Evolutionary conservation across 2,888 invertebrate species (phyloP), one percentile per base, ranked within the genome.

Genomic region (Pollenia labialis): DNA sequence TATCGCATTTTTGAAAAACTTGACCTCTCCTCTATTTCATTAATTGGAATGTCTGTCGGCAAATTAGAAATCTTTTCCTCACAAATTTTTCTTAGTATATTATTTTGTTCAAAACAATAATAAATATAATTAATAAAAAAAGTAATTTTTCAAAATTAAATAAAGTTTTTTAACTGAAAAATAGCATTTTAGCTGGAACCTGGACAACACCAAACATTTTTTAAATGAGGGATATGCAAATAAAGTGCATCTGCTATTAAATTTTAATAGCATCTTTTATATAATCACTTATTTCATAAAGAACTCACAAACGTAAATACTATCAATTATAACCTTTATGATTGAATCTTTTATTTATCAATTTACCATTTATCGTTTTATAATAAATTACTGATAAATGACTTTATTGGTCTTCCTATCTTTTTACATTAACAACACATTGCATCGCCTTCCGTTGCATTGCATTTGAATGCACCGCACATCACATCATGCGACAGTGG

Each of bases 321-420:
- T 7, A 52, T 46, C 44, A 75, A 75, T 68, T 60, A 75, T 44
- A 75, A 75, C 4, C 60, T 32, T 60, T 75, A 32, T 75, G 32
- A 56, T 54, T 58, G 42, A 76, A 76, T 56, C 23, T 50, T 69
- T 71, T 58, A 56, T 72, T 77, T 71, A 77, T 56, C 50, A 77
- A 83, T 83, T 83, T 42, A 44, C 56, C 76, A 77, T 62, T 64
- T 62, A 83, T 71, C 64, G 56, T 83, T 83, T 48, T 56, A 71
- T 60, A 71, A 64, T 16, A 71, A 83, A 77, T 64, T 71, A 77
- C 64, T 64, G 64, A 77, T 77, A 83, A 71, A 72, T 77, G 71
- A 60, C 66, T 68, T 68, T 32, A 60, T 46, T 76, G 1, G 14
- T 32, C 14, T 68, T 2, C 48, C 4, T 18, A 50, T 50, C 2